These are phyloP conservation scores for Ips nitidus DNA, from an alignment of 1,140 invertebrate species.

Conservation along the genomic window DNA sequence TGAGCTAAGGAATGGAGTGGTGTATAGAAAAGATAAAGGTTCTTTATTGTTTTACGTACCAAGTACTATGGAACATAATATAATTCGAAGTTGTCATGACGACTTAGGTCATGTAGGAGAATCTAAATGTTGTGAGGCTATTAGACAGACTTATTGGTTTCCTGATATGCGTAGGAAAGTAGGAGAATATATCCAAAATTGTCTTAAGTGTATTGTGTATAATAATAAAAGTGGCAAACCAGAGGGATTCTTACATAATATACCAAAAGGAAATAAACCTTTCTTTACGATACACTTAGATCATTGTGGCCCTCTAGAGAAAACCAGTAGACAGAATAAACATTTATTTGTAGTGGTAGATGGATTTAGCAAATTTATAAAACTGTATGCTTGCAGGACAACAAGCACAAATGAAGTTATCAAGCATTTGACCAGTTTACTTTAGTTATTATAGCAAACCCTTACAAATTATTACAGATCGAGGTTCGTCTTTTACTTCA, in stretches of 20 bases:
- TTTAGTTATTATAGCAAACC: too few species aligned
- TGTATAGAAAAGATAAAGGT: slow-evolving; percentile 22
- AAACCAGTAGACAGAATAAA: slow-evolving; percentile 30
- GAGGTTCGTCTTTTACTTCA: too few species aligned
- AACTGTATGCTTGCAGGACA: slow-evolving; percentile 14
- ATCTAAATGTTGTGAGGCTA: too few species aligned
- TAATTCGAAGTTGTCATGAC: slow-evolving; percentile 8
- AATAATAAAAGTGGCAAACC: slow-evolving; percentile 17
- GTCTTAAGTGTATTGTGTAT: neutral
- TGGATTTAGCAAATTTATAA: too few species aligned
- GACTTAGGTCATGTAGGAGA: too few species aligned
- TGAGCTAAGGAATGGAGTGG: slow-evolving; percentile 13
- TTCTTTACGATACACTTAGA: slow-evolving; percentile 37
- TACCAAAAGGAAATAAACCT: slow-evolving; percentile 33
- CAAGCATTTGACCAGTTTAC: too few species aligned
- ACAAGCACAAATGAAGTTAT: slow-evolving; percentile 12
- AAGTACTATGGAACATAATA: slow-evolving; percentile 12
- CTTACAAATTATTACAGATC: too few species aligned
- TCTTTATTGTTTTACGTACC: slow-evolving; percentile 15
- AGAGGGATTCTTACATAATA: slow-evolving; percentile 12
- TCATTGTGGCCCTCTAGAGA: slow-evolving; percentile 36
- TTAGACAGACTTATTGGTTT: too few species aligned
- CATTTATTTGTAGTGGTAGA: slow-evolving; percentile 30
- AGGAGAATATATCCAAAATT: too few species aligned
- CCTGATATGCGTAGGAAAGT: too few species aligned